phyloP scores from a whole-genome alignment of 1,140 invertebrate species.

The Scaptodrosophila lebanonensis region DNA sequence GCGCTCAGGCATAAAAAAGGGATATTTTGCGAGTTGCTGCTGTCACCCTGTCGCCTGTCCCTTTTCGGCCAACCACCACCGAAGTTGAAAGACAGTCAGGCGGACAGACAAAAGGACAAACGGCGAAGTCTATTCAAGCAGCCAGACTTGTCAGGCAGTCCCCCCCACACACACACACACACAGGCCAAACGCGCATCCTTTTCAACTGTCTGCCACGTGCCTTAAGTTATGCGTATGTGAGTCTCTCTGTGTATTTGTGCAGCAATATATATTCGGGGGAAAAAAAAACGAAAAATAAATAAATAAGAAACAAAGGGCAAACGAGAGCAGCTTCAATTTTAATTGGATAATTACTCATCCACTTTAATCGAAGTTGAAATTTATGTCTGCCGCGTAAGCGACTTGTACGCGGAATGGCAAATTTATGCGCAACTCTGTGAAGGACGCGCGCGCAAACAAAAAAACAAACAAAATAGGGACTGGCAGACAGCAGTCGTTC shows the following conservation, averaged over 20 bases:
- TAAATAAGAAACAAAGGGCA: background rate
- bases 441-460: too few relatives aligned
- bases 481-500: too few relatives aligned
- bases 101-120: slow-evolving; percentile 6
- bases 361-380: slow-evolving; percentile 51
- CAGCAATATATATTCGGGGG: slow-evolving; percentile 2
- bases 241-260: too few relatives aligned
- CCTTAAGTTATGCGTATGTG: slow-evolving; percentile 24
- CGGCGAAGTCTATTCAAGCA: slow-evolving; percentile 9
- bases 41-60: slow-evolving; percentile 23
- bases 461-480: too few relatives aligned
- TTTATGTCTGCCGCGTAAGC: too few relatives aligned
- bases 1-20: slow-evolving; percentile 67
- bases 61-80: slow-evolving; percentile 2
- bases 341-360: slow-evolving; percentile 71
- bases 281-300: slow-evolving; percentile 1
- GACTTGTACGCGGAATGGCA: too few relatives aligned
- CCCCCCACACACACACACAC: slow-evolving; percentile 2
- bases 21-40: slow-evolving; percentile 42
- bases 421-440: too few relatives aligned
- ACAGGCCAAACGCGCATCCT: slow-evolving; percentile 16
- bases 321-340: slow-evolving; percentile 42
- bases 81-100: slow-evolving; percentile 32
- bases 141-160: slow-evolving; percentile 10
- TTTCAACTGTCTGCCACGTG: slow-evolving; percentile 45